Evolutionary conservation across 1,140 invertebrate species (phyloP).

Genomic region (Polypedilum pembai): DNA sequence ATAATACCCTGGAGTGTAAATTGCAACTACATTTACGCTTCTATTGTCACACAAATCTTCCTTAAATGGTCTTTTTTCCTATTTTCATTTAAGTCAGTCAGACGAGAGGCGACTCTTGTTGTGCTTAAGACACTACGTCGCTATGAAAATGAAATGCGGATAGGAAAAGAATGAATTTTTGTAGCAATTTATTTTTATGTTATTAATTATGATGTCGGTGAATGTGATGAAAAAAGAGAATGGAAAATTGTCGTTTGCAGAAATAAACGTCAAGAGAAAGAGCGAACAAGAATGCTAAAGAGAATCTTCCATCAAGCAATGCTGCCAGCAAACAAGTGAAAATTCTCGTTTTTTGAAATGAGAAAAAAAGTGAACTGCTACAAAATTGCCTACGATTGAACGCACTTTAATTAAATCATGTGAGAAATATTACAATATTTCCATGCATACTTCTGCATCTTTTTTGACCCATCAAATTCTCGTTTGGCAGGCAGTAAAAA

Average conservation of each 20-base stretch:
- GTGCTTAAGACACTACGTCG: no score
- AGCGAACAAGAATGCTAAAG: background rate
- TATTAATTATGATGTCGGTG: slow-evolving; percentile 12
- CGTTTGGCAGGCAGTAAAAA: background rate
- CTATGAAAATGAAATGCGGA: background rate
- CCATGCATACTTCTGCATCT: background rate
- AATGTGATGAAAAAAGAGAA: background rate
- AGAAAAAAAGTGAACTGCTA: background rate
- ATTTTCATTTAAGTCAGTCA: background rate
- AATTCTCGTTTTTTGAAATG: background rate
- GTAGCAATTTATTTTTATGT: slow-evolving; percentile 27
- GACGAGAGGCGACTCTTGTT: no score
- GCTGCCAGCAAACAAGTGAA: background rate
- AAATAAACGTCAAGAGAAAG: background rate
- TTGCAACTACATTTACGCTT: slow-evolving; percentile 19
- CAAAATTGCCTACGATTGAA: background rate
- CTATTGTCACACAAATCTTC: slow-evolving; percentile 2
- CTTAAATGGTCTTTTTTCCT: background rate
- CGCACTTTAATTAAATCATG: slow-evolving; percentile 12
- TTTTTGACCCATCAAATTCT: background rate
- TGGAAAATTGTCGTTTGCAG: slow-evolving; percentile 24
- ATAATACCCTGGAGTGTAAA: slow-evolving; percentile 26
- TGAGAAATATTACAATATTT: background rate
- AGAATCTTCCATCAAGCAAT: background rate
- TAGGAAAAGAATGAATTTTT: background rate